Percentiles rank a stretch among this genome's conserved stretches.
Conservation (phyloP, 2,797 vertebrate species). For the Meda fulgida region DNA sequence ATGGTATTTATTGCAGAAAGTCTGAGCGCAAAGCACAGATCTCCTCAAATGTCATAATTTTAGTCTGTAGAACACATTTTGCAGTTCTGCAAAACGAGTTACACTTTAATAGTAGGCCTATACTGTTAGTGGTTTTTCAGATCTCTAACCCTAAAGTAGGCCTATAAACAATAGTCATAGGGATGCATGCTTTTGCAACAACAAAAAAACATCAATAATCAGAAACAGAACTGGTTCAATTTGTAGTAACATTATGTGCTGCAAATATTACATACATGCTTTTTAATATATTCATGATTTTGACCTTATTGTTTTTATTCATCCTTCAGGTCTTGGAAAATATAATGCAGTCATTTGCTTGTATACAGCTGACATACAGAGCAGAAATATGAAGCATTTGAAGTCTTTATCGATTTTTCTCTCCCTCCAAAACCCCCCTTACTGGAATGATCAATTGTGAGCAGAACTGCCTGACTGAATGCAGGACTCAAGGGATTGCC, state of each 20-base stretch:
- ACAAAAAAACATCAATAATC: neutral
- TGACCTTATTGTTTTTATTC: neutral
- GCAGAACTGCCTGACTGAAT: slow-evolving; percentile 13
- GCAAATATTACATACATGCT: neutral
- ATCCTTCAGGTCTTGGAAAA: neutral
- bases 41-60: neutral
- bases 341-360: neutral
- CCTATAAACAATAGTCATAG: neutral
- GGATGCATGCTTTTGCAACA: neutral
- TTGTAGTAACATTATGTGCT: neutral
- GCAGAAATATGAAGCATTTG: neutral
- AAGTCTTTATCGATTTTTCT: slow-evolving; percentile 5
- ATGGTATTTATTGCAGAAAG: neutral
- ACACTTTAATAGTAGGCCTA: neutral
- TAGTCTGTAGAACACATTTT: neutral
- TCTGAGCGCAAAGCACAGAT: neutral
- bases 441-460: neutral
- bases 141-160: neutral
- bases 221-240: neutral
- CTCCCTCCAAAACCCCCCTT: neutral
- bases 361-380: neutral
- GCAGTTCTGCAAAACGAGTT: neutral
- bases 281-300: neutral
- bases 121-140: neutral
- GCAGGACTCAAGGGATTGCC: slow-evolving; percentile 17